Evolutionary conservation across 2,797 vertebrate species (phyloP).

Genomic region (Pogonophryne albipinna): DNA sequence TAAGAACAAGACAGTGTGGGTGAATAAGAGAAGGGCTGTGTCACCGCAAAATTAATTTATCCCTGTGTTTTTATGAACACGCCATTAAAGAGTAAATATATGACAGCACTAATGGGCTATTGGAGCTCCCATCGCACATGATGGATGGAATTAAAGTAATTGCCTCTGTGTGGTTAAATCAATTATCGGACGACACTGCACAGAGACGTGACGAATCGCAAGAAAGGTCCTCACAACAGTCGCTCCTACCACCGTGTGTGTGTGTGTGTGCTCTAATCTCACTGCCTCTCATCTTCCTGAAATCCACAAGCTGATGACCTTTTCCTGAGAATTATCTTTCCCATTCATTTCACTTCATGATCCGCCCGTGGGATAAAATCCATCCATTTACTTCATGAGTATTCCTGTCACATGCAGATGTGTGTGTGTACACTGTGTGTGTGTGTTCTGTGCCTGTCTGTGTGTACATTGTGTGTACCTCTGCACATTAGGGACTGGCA

Average conservation of each 20-base stretch:
- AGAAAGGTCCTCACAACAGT: constrained; percentile 46
- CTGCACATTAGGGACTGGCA: constrained; percentile 30
- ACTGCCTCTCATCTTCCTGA: constrained; percentile 34
- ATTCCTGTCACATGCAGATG: constrained; percentile 36
- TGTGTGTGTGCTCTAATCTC: constrained; percentile 15
- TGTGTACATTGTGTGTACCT: constrained; percentile 32
- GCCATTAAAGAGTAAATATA: constrained; percentile 79
- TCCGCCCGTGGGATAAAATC: constrained; percentile 26
- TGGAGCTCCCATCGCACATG: constrained; percentile 70
- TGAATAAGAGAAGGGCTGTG: constrained; percentile 31
- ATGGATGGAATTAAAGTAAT: constrained; percentile 82
- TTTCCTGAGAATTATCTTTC: constrained; percentile 61
- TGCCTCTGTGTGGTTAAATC: constrained; percentile 79
- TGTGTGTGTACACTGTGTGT: constrained; percentile 6
- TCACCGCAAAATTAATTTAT: constrained; percentile 51
- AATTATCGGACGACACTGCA: constrained; percentile 62
- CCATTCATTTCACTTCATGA: constrained; percentile 55
- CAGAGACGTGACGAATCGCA: constrained; percentile 58
- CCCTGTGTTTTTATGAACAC: constrained; percentile 67
- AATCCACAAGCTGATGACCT: constrained; percentile 60
- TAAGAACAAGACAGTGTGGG: constrained; percentile 1
- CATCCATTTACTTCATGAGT: constrained; percentile 12
- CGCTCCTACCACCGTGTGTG: constrained; percentile 20
- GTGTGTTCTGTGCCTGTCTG: constrained; percentile 9
- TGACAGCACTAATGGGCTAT: constrained; percentile 73